Base-by-base conservation (phyloP, 2,113 vertebrate species). In the Falcunculus frontatus region DNA sequence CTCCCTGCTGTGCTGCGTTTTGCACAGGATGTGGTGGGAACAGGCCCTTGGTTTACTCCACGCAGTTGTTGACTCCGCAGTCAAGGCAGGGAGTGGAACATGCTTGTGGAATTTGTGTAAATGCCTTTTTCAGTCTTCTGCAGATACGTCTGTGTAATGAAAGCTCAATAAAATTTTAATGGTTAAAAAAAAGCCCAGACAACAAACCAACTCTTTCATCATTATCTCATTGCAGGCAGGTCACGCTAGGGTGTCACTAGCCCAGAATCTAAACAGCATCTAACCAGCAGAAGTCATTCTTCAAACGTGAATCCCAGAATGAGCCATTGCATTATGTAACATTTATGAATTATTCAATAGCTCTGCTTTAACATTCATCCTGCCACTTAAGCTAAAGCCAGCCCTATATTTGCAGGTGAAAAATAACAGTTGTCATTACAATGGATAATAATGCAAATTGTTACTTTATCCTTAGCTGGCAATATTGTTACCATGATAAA, bases 321-420 rank as follows among this genome's bases (percentile, higher is more conserved):
- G 69, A 96, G 86, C 87, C 75, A 29, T n/a, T 84, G 89, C 46
- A 42, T 96, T 96, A 94, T 91, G 75, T 92, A 96, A 96, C 57
- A 55, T 19, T 41, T 33, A 83, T 95, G 84, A 96, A 96, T 95
- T 93, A 94, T 94, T 95, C 86, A 95, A 70, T 49, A 69, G 53
- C 53, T 76, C 84, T 69, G 80, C 33, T 91, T 96, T 93, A 91
- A 75, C 62, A 93, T 96, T 95, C 84, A 35, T 96, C 56, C 75
- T 87, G 56, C 59, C 59, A 33, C 69, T n/a, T n/a, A 89, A 64
- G 57, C 86, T 69, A 84, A 89, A 81, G 27, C n/a, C 60, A 85
- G 77, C 62, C 37, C 56, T 69, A 60, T 65, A 92, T 89, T 94
- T 85, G 49, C 83, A 64, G 65, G 95, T 68, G 79, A 75, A 93